Conservation (phyloP, 2,113 vertebrate genomes). For the Semnornis frantzii region DNA sequence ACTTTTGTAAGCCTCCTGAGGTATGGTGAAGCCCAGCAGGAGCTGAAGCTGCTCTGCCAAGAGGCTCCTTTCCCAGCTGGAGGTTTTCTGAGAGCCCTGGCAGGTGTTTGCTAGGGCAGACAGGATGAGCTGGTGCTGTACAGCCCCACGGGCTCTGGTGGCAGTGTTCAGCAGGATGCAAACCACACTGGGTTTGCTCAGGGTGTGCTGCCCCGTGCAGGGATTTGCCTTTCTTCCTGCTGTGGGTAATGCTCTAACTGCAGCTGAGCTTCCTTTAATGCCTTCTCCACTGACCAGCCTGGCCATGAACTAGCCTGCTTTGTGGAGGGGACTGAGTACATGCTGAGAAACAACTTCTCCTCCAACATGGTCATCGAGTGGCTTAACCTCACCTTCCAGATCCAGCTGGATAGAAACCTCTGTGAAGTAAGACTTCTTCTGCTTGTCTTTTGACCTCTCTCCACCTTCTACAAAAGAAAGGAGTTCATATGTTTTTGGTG, state of each 20-base stretch:
- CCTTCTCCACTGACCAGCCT: background rate
- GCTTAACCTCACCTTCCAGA: background rate
- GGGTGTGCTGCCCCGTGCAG: background rate
- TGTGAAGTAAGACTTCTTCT: conserved; percentile 35
- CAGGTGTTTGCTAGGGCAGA: fast-evolving
- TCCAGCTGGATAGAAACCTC: background rate
- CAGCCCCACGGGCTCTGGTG: background rate
- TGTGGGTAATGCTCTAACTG: background rate
- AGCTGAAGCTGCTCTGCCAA: background rate
- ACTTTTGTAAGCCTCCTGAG: background rate
- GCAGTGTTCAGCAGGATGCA: background rate
- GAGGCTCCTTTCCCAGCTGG: background rate
- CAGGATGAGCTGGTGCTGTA: background rate
- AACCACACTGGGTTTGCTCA: fast-evolving
- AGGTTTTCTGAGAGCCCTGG: background rate
- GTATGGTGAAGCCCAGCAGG: background rate
- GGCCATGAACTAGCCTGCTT: conserved; percentile 44
- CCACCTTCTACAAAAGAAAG: background rate
- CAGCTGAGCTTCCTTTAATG: background rate
- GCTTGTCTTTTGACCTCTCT: background rate
- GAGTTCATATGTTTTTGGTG: background rate
- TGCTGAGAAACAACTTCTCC: background rate
- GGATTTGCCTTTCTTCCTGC: background rate
- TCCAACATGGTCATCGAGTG: fast-evolving
- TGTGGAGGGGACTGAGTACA: conserved; percentile 19